These are phyloP conservation scores for Pocota personata DNA, from an alignment of 2,888 invertebrate species.

Conservation along the genomic window DNA sequence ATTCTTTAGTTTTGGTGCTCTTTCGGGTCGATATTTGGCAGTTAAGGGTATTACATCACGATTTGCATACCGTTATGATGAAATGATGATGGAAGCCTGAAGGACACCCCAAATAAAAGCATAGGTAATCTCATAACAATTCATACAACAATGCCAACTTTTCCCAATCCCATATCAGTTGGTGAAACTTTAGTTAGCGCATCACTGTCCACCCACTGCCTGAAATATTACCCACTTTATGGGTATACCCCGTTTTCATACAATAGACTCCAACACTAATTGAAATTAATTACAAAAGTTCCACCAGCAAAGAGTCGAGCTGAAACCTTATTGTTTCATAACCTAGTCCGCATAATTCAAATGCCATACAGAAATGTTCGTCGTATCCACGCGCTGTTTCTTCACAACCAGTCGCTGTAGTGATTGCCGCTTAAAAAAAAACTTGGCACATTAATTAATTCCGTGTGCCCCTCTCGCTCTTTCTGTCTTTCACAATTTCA, in stretches of 20 bases:
- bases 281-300: constrained; percentile 68
- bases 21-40: too few relatives aligned
- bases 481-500: constrained; percentile 10
- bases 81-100: too few relatives aligned
- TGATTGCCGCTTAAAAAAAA: constrained; percentile 19
- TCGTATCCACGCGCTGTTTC: constrained; percentile 48
- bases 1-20: too few relatives aligned
- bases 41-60: too few relatives aligned
- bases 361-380: constrained; percentile 27
- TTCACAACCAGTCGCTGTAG: constrained; percentile 41
- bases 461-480: constrained; percentile 24
- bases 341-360: constrained; percentile 50
- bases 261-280: constrained; percentile 46
- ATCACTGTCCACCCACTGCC: constrained; percentile 55
- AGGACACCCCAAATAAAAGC: too few relatives aligned
- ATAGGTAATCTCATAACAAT: not conserved
- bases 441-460: constrained; percentile 73
- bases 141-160: too few relatives aligned
- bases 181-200: constrained; percentile 42
- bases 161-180: not conserved
- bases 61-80: too few relatives aligned
- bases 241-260: not conserved
- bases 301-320: constrained; percentile 20
- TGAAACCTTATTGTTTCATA: constrained; percentile 57
- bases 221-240: not conserved